Base-by-base conservation (phyloP, 2,888 invertebrate species). In the Drosophila paranaensis region DNA sequence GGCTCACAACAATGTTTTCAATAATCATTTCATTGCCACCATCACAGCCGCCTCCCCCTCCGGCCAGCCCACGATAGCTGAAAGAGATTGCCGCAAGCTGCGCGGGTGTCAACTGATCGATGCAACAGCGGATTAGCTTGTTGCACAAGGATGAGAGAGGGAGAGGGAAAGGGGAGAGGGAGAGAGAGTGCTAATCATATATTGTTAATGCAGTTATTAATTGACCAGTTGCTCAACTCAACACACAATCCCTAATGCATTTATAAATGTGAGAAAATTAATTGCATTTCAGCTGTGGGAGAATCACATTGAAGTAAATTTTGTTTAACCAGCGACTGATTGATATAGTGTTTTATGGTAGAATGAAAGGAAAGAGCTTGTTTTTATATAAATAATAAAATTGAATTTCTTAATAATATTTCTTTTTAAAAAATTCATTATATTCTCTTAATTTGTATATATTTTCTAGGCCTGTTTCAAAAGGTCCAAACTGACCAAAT, bases 21-120 rank as follows among this genome's bases (percentile, higher is more conserved):
- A 74, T 75, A 85, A 85, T 85, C 71, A 82, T 87, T 84, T 76
- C 82, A 82, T 85, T 72, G 85, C 55, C 78, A 69, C 63, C 50
- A 6, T 39, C 14, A 57, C 46, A 25, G 8, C 42, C 27, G 55
- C 69, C 30, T 1, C 43, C 5, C 43, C 43, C 43, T 20, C 43
- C 5, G 5, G 11, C 20, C 46, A 46, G 11, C 57, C 40, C 35
- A 6, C 57, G 13, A 45, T 2, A 4, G 6, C 46, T 13, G 10
- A 46, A 2, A 9, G 14, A 25, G 53, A 37, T 9, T 37, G 25
- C 40, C 63, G 11, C 64, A 75, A 75, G 73, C 73, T 70, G 83
- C 73, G 78, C 82, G 87, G 84, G 87, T 84, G 84, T 87, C 74
- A 82, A 84, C 72, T 84, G 84, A 87, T 84, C 75, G 84, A 80